Percentiles rank a stretch among this genome's conserved stretches.
These are phyloP conservation scores for Cryptosula pallasiana DNA, from an alignment of 2,888 invertebrate genomes.

Conservation along the genomic window DNA sequence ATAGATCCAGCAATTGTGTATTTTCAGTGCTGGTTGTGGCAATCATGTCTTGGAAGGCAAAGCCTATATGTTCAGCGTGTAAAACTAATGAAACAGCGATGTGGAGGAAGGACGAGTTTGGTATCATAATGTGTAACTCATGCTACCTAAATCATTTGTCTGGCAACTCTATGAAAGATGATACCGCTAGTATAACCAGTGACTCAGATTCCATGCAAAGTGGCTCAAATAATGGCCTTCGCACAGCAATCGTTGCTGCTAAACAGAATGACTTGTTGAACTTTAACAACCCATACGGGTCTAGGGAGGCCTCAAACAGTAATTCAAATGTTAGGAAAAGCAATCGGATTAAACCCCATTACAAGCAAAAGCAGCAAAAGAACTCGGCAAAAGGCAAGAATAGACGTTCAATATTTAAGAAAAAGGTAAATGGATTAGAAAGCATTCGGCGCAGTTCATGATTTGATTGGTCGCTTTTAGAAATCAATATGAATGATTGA, in stretches of 20 bases:
- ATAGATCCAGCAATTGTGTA: no score
- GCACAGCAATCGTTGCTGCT: slow-evolving; percentile 23
- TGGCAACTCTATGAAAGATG: neutral
- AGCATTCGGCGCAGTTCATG: no score
- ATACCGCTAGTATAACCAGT: slow-evolving; percentile 10
- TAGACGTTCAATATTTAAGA: slow-evolving; percentile 67
- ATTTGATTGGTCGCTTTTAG: no score
- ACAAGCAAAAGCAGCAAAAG: slow-evolving; percentile 24
- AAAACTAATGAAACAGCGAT: slow-evolving; percentile 18
- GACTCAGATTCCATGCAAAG: slow-evolving; percentile 7
- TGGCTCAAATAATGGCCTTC: slow-evolving; percentile 1
- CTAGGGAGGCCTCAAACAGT: neutral
- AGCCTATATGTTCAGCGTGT: slow-evolving; percentile 11
- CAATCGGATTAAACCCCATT: neutral
- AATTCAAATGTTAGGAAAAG: slow-evolving; percentile 23
- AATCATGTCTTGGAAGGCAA: slow-evolving; percentile 1
- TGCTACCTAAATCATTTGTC: slow-evolving; percentile 22
- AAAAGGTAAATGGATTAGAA: slow-evolving; percentile 58
- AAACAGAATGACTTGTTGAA: neutral
- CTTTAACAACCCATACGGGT: neutral
- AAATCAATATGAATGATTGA: no score
- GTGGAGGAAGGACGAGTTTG: slow-evolving; percentile 24
- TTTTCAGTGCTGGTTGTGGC: no score
- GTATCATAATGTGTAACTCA: slow-evolving; percentile 18
- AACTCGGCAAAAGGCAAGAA: slow-evolving; percentile 64